A percentile compares a stretch with the other conserved stretches of the same genome.
phyloP scores from a whole-genome alignment of 2,888 invertebrate species.

The Agrochola circellaris region DNA sequence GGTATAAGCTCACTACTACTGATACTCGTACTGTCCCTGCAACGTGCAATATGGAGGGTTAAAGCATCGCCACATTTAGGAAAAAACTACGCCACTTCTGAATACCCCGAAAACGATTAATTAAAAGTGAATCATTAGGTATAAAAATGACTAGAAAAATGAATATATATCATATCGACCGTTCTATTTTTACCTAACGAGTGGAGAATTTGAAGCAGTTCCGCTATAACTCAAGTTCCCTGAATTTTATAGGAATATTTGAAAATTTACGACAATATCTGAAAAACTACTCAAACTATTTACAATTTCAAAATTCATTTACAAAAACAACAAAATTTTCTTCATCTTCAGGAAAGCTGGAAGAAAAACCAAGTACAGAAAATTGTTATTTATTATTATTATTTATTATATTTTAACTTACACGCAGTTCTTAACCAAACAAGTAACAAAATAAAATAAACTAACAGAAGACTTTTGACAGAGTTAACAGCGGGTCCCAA shows the following conservation, averaged over 20 bases:
- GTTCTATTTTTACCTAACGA: constrained; percentile 19
- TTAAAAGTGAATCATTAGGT: constrained; percentile 14
- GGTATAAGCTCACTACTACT: too few species aligned
- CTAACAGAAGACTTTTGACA: too few species aligned
- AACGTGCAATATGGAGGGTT: not conserved
- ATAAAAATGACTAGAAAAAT: constrained; percentile 3
- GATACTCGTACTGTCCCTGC: too few species aligned
- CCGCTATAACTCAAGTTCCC: constrained; percentile 28
- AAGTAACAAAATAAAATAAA: too few species aligned
- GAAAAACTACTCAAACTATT: not conserved
- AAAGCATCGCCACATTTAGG: not conserved
- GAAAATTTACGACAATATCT: constrained; percentile 2
- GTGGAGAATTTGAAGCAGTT: constrained; percentile 48
- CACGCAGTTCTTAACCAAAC: too few species aligned
- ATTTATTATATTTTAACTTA: too few species aligned
- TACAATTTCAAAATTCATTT: not conserved
- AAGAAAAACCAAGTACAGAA: too few species aligned
- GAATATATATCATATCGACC: not conserved
- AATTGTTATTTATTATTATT: too few species aligned
- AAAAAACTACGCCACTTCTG: not conserved
- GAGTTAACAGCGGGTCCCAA: too few species aligned
- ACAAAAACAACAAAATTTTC: not conserved
- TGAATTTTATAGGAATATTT: constrained; percentile 30
- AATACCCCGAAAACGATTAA: not conserved
- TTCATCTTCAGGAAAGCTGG: not conserved